Evolutionary conservation across 1,140 invertebrate genomes (phyloP).

Genomic region (Stegodyphus dumicola): DNA sequence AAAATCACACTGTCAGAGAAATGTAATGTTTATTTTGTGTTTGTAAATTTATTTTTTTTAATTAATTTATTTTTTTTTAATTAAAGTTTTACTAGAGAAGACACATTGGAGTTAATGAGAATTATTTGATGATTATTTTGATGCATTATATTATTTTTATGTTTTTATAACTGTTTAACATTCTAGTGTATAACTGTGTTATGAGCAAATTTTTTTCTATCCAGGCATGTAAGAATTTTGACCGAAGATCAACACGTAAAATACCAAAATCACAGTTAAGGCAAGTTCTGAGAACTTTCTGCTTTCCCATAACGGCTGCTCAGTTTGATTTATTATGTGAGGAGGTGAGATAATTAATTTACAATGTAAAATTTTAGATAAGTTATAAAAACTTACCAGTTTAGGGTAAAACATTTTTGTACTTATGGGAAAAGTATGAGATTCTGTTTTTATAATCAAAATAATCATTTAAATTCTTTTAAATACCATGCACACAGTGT

Average conservation of each 20-base stretch:
- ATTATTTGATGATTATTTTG: background rate
- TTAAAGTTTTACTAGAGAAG: background rate
- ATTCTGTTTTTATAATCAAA: too few relatives aligned
- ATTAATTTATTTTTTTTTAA: background rate
- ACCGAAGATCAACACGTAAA: conserved; percentile 28
- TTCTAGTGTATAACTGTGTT: background rate
- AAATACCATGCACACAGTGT: too few relatives aligned
- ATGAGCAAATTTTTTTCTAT: background rate
- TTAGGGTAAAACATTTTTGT: too few relatives aligned
- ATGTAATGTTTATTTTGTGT: background rate
- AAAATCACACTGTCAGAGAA: background rate
- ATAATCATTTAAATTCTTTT: too few relatives aligned
- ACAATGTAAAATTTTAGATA: too few relatives aligned
- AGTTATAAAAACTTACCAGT: too few relatives aligned
- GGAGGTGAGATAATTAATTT: conserved; percentile 7
- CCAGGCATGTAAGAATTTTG: conserved; percentile 49
- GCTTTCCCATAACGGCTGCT: conserved; percentile 37
- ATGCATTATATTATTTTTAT: background rate
- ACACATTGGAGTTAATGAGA: background rate
- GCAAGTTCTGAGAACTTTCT: conserved; percentile 48
- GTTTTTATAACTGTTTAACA: too few relatives aligned
- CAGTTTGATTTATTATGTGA: conserved; percentile 39
- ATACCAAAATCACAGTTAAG: conserved; percentile 40
- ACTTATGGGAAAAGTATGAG: too few relatives aligned
- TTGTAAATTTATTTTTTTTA: background rate